Evolutionary conservation across 2,888 invertebrate genomes (phyloP).

Genomic region (Cheilosia vernalis): DNA sequence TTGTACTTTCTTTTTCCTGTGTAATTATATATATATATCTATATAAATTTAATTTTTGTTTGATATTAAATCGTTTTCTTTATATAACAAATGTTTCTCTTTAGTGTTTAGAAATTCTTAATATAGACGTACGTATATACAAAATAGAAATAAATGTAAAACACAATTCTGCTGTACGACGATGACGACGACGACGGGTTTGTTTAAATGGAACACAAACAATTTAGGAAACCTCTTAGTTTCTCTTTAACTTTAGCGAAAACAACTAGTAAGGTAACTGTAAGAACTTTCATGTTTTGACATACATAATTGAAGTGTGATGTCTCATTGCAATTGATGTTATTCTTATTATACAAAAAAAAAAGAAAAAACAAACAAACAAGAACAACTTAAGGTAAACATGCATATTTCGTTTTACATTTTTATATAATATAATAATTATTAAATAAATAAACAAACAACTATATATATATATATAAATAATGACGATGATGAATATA

Average conservation of each 20-base stretch:
- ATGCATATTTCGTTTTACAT: conserved; percentile 69
- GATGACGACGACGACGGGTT: conserved; percentile 6
- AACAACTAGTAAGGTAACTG: conserved; percentile 15
- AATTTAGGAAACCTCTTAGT: not conserved
- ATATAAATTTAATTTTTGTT: conserved; percentile 37
- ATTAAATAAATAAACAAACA: conserved; percentile 10
- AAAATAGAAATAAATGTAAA: conserved; percentile 17
- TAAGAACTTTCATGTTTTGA: conserved; percentile 25
- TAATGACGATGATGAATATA: conserved; percentile 51
- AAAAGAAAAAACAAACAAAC: not conserved
- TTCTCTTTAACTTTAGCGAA: conserved; percentile 48
- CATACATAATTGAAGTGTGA: conserved; percentile 34
- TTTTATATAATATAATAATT: conserved; percentile 68
- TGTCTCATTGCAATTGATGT: conserved; percentile 46
- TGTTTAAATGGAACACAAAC: conserved; percentile 15
- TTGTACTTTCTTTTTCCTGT: conserved; percentile 26
- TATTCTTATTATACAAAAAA: conserved; percentile 44
- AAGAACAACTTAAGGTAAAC: conserved; percentile 18
- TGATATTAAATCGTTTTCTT: conserved; percentile 30
- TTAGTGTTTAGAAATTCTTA: conserved; percentile 54
- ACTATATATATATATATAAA: conserved; percentile 31
- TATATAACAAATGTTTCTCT: conserved; percentile 52
- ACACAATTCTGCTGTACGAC: conserved; percentile 38
- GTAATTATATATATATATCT: conserved; percentile 48
- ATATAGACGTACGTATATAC: conserved; percentile 1